Evolutionary conservation across 1,140 invertebrate genomes (phyloP).

Genomic region (Pteromalus puparum): DNA sequence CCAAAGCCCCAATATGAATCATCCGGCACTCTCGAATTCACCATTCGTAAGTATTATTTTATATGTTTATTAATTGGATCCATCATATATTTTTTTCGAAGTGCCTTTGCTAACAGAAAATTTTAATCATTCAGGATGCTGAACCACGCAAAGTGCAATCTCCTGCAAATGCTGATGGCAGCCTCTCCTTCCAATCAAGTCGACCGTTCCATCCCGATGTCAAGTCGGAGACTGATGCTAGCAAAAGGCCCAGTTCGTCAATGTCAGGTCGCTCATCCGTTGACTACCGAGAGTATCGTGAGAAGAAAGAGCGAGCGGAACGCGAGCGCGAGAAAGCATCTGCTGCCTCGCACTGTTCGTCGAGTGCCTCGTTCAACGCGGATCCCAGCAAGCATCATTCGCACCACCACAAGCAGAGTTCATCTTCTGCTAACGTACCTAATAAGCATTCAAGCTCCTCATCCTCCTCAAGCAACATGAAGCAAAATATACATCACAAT

Average conservation of each 20-base stretch:
- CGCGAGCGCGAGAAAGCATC: conserved; percentile 61
- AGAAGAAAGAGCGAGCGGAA: conserved; percentile 69
- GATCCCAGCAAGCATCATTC: conserved; percentile 66
- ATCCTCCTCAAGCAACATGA: conserved; percentile 59
- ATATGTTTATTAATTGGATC: neutral
- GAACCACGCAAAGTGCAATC: conserved; percentile 69
- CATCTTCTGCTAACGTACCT: conserved; percentile 56
- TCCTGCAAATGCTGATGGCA: conserved; percentile 62
- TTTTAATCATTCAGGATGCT: conserved; percentile 63
- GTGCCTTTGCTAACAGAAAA: conserved; percentile 24
- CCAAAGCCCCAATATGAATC: conserved; percentile 71
- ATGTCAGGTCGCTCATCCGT: conserved; percentile 57
- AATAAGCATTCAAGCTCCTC: conserved; percentile 60
- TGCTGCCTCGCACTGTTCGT: neutral
- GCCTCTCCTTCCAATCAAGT: conserved; percentile 61
- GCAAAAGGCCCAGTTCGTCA: conserved; percentile 61
- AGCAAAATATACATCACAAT: conserved; percentile 66
- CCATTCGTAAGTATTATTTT: conserved; percentile 74
- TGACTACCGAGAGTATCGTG: conserved; percentile 76
- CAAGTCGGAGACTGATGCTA: conserved; percentile 58
- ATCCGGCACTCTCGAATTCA: conserved; percentile 69
- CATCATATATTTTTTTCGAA: neutral
- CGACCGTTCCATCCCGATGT: conserved; percentile 61
- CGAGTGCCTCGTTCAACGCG: conserved; percentile 28
- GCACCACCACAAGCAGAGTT: conserved; percentile 63